Percentiles rank a stretch among this genome's conserved stretches.
phyloP scores from a whole-genome alignment of 2,797 vertebrate genomes.

The Sebastes ruberrimus region DNA sequence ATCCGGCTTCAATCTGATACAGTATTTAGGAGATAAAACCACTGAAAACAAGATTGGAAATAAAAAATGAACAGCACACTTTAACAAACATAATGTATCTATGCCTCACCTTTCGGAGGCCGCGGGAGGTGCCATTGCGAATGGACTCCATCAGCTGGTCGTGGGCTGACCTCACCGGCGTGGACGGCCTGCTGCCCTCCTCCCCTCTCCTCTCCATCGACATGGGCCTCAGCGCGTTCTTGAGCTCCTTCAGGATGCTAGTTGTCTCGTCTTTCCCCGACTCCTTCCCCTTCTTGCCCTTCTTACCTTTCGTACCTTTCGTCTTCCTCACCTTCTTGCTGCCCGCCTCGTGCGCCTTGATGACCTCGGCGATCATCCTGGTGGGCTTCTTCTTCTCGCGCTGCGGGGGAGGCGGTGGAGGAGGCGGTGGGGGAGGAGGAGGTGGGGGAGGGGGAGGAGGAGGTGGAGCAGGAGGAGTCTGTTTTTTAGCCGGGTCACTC shows the following conservation, averaged over 20 bases:
- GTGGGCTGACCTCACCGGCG: constrained; percentile 90
- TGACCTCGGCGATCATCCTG: constrained; percentile 94
- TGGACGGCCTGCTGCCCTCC: constrained; percentile 89
- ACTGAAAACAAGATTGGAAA: not conserved
- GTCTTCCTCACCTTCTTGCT: constrained; percentile 79
- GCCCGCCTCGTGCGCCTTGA: constrained; percentile 89
- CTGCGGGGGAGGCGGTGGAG: constrained; percentile 30
- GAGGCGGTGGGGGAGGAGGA: constrained; percentile 65
- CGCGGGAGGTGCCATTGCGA: constrained; percentile 85
- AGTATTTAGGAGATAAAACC: not conserved
- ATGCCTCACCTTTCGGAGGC: constrained; percentile 86
- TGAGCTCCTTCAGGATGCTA: constrained; percentile 91
- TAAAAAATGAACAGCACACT: not conserved
- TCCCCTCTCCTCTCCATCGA: constrained; percentile 83
- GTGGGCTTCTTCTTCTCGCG: constrained; percentile 87
- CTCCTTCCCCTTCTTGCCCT: constrained; percentile 87
- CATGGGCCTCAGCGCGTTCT: constrained; percentile 90
- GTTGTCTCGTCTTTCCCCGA: constrained; percentile 80
- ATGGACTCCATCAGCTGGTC: constrained; percentile 97
- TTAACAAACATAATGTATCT: not conserved
- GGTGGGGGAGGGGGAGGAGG: constrained; percentile 77
- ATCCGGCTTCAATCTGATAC: not conserved
- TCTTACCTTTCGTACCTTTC: constrained; percentile 84
- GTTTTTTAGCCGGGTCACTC: constrained; percentile 73
- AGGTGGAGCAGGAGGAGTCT: constrained; percentile 75